Evolutionary conservation across 2,888 invertebrate species (phyloP), one percentile per base, ranked within the genome.

Genomic region (Philhelius pedissequus): DNA sequence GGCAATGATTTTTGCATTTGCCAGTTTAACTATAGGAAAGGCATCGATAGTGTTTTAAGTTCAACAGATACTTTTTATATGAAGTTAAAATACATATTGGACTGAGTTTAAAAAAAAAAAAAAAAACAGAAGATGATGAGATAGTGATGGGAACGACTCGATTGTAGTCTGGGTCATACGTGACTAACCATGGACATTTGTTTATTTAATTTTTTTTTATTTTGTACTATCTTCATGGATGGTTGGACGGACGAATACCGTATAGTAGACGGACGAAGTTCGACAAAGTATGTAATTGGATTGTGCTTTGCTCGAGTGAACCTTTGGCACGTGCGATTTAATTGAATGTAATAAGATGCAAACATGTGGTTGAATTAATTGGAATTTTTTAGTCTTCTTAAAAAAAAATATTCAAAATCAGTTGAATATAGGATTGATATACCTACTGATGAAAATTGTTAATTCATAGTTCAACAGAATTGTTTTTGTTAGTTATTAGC

Each of bases 241-340:
- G 79, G 62, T 48, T 58, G 18, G 70, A 83, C 32, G 20, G 13
- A 50, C 15, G 15, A 2, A 20, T 1, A 54, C 18, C 15, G 6
- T n/a, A n/a, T n/a, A n/a, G n/a, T n/a, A n/a, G n/a, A n/a, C n/a
- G n/a, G 1, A 40, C 11, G 13, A 60, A n/a, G 45, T 30, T 30
- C 30, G 20, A 4, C 11, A 62, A 30, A 45, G 20, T 50, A 54
- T 30, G 13, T 79, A 83, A 83, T 79, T 83, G 79, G 76, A 76
- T 76, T 79, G 79, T 56, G 84, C 71, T 70, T 66, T 70, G 70
- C 71, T 76, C 48, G 48, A 80, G 60, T 76, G 68, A 80, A 80
- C 80, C 76, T 80, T 62, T 80, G 80, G 80, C 80, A 84, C 84
- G 84, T 76, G 80, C 76, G 66, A 25, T 76, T 80, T 76, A 80